Percentiles rank a stretch among this genome's conserved stretches.
These are phyloP conservation scores for Labrus mixtus DNA, from an alignment of 2,113 vertebrate genomes.

Conservation along the genomic window DNA sequence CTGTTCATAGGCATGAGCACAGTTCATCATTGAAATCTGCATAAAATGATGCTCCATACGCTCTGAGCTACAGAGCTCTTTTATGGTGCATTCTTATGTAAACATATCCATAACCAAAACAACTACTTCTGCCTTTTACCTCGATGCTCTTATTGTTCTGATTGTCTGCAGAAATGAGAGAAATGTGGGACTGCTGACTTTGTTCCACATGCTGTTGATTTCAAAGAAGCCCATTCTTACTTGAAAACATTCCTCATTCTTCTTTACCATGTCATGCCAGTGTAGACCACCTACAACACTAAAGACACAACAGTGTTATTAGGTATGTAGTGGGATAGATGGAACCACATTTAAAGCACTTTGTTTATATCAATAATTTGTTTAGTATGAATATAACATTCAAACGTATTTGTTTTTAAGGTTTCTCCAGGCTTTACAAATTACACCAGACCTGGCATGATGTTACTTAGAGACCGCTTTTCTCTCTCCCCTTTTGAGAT, in stretches of 20 bases:
- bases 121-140: conserved; percentile 70
- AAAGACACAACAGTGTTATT: conserved; percentile 12
- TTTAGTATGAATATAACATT: neutral
- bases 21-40: conserved; percentile 81
- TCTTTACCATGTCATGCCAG: conserved; percentile 41
- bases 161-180: conserved; percentile 71
- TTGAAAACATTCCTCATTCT: conserved; percentile 36
- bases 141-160: conserved; percentile 68
- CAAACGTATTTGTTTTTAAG: neutral
- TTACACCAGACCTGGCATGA: neutral
- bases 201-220: conserved; percentile 70
- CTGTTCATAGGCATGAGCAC: conserved; percentile 77
- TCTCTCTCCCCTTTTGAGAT: conserved; percentile 23
- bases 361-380: neutral
- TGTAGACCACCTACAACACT: conserved; percentile 71
- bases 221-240: conserved; percentile 67
- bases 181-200: conserved; percentile 70
- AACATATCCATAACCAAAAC: conserved; percentile 82
- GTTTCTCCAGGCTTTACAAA: neutral
- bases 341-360: neutral
- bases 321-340: neutral
- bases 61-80: conserved; percentile 73
- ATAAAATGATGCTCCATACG: conserved; percentile 81
- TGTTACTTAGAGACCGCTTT: conserved; percentile 40
- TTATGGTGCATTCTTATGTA: conserved; percentile 70